These are phyloP conservation scores for Brachypterus glaber DNA, from an alignment of 2,888 invertebrate genomes.

Conservation along the genomic window DNA sequence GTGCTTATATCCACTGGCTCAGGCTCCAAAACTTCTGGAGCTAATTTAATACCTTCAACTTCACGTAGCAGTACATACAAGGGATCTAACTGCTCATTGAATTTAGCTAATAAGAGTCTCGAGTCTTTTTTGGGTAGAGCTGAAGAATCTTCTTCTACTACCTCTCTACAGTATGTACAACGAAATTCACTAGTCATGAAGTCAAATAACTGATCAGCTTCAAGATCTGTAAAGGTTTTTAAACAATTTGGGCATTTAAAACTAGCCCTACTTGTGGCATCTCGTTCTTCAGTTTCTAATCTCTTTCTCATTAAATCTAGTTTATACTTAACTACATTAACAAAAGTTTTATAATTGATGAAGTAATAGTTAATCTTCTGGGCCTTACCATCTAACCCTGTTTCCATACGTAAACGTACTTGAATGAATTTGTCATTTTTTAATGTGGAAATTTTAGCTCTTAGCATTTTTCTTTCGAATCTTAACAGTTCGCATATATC, in stretches of 20 bases:
- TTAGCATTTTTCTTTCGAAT: conserved; percentile 88
- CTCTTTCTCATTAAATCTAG: conserved; percentile 91
- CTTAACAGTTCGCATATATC: conserved; percentile 83
- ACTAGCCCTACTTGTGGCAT: conserved; percentile 89
- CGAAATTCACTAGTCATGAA: conserved; percentile 74
- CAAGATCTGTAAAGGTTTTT: conserved; percentile 92
- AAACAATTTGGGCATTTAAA: conserved; percentile 87
- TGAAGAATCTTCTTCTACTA: conserved; percentile 90
- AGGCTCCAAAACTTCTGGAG: conserved; percentile 89
- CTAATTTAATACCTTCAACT: conserved; percentile 77
- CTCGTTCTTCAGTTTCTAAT: conserved; percentile 90
- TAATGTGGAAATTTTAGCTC: conserved; percentile 75
- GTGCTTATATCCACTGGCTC: conserved; percentile 86
- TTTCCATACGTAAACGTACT: conserved; percentile 89
- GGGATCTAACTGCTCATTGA: conserved; percentile 89
- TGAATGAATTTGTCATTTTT: conserved; percentile 91
- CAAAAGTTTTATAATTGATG: conserved; percentile 94
- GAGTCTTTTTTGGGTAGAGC: conserved; percentile 91
- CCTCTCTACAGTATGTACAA: conserved; percentile 81
- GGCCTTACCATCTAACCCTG: conserved; percentile 86
- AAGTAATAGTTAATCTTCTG: conserved; percentile 96
- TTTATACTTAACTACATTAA: conserved; percentile 96
- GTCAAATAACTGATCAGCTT: conserved; percentile 86
- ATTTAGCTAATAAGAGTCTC: conserved; percentile 77
- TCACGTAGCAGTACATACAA: conserved; percentile 82